A percentile compares a stretch with the other conserved stretches of the same genome.
phyloP scores from a whole-genome alignment of 2,797 vertebrate genomes.

The Acrossocheilus fasciatus region DNA sequence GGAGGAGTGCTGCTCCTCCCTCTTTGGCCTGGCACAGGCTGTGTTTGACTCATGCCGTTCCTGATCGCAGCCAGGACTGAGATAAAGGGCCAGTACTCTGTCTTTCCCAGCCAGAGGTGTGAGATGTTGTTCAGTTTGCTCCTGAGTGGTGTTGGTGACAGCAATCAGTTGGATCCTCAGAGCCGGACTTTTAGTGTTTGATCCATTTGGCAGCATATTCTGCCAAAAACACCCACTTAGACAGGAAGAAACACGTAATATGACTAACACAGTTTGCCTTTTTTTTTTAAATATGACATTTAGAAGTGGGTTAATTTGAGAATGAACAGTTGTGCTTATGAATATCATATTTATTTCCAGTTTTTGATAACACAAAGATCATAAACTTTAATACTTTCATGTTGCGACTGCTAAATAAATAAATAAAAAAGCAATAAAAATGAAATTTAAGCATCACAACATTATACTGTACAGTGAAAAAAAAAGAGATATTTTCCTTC shows the following conservation, averaged over 20 bases:
- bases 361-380: neutral
- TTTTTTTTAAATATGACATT: neutral
- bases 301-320: neutral
- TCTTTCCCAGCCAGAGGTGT: conserved; percentile 15
- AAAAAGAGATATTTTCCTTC: neutral
- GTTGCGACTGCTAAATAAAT: neutral
- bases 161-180: neutral
- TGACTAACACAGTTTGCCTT: neutral
- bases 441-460: neutral
- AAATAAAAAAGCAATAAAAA: neutral
- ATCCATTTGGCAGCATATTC: neutral
- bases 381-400: neutral
- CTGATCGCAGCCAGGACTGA: conserved; percentile 9
- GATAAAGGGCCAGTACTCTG: conserved; percentile 32
- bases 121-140: neutral
- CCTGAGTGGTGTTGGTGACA: neutral
- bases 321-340: neutral
- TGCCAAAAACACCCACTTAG: neutral
- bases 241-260: neutral
- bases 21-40: neutral
- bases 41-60: conserved; percentile 30
- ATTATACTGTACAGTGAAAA: neutral
- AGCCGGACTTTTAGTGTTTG: neutral
- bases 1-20: conserved; percentile 33
- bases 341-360: neutral